Base-by-base conservation (phyloP, 2,888 invertebrate genomes). In the Drosophila helvetica region DNA sequence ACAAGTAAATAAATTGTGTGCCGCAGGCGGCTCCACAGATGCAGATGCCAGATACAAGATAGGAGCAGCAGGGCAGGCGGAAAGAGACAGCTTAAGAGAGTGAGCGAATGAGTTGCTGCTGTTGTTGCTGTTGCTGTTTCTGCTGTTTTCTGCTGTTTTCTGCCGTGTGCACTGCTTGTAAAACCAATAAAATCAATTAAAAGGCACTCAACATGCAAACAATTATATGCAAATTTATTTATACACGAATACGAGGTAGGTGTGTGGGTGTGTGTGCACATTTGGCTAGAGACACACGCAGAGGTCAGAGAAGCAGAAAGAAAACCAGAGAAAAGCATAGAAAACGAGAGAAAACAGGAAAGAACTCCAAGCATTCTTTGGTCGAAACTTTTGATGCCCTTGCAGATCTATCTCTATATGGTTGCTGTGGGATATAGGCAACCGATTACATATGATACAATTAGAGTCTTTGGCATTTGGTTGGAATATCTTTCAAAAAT, bases 181-280 rank as follows among this genome's bases (percentile, higher is more conserved):
- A 85, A 80, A 74, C 89, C 85, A 88, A 85, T 85, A 85, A 85
- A 85, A 85, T 85, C 89, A 85, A 85, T 85, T 85, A 85, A 85
- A 85, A 86, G 79, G 75, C 85, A 88, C 87, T 88, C 89, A 84
- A 75, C 79, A 85, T 88, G 89, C 89, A 85, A 85, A 88, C 87
- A 88, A 85, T 88, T 88, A 88, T 87, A 85, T 85, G 85, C 82
- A 87, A 85, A 85, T 83, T 86, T 76, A 74, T 78, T 83, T 78
- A 76, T 74, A 60, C 62, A 68, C 71, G 73, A 64, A 70, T 64
- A 59, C 64, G 59, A 67, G 7, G 7, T n/a, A 6, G n/a, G 15
- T 38, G 38, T n/a, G 38, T n/a, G 27, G 42, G 9, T 42, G 42
- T 27, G 12, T 8, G 33, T 33, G 38, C 6, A 7, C 25, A 6